Evolutionary conservation across 2,113 vertebrate genomes (phyloP).

Genomic region (Benitochromis conjunctus): DNA sequence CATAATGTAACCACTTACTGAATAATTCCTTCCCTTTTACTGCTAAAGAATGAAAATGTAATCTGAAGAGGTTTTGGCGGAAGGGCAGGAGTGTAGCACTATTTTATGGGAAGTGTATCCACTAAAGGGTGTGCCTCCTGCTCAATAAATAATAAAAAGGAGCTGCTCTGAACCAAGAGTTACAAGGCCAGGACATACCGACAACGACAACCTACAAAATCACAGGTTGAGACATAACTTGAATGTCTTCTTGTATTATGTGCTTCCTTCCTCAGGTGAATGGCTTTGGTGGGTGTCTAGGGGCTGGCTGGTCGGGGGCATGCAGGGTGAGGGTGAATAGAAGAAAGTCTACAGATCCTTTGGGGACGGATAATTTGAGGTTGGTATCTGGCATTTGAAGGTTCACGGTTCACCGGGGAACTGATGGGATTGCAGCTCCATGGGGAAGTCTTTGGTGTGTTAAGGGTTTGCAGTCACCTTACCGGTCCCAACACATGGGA

Average conservation of each 20-base stretch:
- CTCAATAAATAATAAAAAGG: conserved; percentile 5
- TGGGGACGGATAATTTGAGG: conserved; percentile 25
- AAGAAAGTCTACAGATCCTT: conserved; percentile 21
- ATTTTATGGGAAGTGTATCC: neutral
- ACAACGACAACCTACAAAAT: neutral
- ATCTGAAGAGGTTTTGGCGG: neutral
- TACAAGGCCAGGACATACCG: neutral
- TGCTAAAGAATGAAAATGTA: neutral
- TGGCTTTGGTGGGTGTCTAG: conserved; percentile 7
- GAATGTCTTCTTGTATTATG: neutral
- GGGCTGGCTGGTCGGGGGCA: neutral
- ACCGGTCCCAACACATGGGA: conserved; percentile 34
- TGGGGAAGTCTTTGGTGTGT: conserved; percentile 29
- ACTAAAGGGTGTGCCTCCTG: neutral
- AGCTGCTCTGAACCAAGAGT: neutral
- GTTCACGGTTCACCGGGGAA: conserved; percentile 35
- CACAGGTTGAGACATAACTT: neutral
- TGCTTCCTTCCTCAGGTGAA: conserved; percentile 28
- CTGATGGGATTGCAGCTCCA: conserved; percentile 3
- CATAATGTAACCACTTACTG: neutral
- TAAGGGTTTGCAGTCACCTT: conserved; percentile 39
- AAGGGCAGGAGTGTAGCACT: neutral
- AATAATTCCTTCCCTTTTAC: neutral
- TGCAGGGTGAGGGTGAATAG: conserved; percentile 30
- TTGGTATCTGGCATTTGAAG: conserved; percentile 24